These are phyloP conservation scores for Melospiza melodia DNA, from an alignment of 2,113 vertebrate species.

Conservation along the genomic window DNA sequence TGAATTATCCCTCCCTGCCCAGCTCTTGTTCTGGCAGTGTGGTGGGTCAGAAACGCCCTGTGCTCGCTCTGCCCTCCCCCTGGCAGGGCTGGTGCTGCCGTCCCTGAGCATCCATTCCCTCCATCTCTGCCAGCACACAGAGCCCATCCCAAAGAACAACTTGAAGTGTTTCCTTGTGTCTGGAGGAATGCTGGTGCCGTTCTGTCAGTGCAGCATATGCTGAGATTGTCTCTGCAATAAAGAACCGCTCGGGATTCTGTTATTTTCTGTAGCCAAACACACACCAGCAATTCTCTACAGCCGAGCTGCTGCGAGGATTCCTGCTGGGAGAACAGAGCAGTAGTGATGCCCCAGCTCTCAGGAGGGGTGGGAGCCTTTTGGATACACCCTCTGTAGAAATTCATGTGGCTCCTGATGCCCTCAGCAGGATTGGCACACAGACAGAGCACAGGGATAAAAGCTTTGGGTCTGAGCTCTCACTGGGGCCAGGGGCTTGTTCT, in stretches of 20 bases:
- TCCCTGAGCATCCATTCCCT: neutral
- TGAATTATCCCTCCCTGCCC: slow-evolving; percentile 52
- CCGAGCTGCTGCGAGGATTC: neutral
- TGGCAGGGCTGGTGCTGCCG: neutral
- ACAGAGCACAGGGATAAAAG: neutral
- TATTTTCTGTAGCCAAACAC: neutral
- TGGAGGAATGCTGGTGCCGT: neutral
- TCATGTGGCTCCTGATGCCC: neutral
- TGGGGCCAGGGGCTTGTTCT: neutral
- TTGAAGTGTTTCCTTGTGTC: neutral
- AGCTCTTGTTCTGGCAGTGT: neutral
- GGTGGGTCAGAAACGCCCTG: neutral
- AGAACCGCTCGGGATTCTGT: neutral
- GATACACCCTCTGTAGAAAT: neutral
- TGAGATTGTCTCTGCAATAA: neutral
- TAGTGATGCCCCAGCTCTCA: neutral
- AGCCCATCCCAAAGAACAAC: neutral
- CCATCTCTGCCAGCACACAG: neutral
- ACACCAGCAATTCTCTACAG: neutral
- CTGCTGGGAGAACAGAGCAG: neutral
- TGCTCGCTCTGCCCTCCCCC: neutral
- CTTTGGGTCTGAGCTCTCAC: neutral
- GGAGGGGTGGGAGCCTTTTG: neutral
- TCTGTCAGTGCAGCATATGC: neutral
- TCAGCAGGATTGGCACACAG: neutral